Percentiles rank a stretch among this genome's conserved stretches.
phyloP scores from a whole-genome alignment of 2,113 vertebrate species.

The Alouatta palliata region DNA sequence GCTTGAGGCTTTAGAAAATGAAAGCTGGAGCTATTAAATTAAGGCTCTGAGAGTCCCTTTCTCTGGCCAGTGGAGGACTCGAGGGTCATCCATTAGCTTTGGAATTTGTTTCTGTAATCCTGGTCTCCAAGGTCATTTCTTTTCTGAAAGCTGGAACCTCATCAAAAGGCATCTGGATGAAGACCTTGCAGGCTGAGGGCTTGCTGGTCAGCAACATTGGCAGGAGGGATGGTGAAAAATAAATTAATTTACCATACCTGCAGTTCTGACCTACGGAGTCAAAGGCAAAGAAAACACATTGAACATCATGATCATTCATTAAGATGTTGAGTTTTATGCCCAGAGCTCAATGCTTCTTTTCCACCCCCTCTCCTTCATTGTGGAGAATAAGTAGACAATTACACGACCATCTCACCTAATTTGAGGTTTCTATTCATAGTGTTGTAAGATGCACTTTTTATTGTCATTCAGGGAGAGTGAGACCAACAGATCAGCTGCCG shows the following conservation, averaged over 20 bases:
- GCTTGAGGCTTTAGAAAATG: neutral
- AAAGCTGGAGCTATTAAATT: neutral
- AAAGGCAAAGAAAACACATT: neutral
- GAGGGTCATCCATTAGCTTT: neutral
- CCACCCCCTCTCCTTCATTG: neutral
- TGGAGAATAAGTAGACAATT: neutral
- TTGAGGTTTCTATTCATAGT: neutral
- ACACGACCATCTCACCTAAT: neutral
- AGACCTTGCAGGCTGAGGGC: neutral
- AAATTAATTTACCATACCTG: neutral
- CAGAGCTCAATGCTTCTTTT: neutral
- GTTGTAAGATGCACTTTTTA: neutral
- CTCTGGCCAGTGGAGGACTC: neutral
- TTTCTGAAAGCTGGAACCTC: neutral
- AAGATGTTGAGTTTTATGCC: accelerated
- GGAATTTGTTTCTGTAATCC: neutral
- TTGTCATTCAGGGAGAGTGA: neutral
- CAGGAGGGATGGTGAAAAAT: neutral
- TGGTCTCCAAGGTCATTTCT: neutral
- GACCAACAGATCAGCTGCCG: neutral
- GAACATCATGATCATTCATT: accelerated
- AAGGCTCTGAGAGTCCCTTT: neutral
- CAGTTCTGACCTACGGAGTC: neutral
- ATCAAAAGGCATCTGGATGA: neutral
- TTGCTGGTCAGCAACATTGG: neutral